Percentiles rank a stretch among this genome's conserved stretches.
These are phyloP conservation scores for Bombus pascuorum DNA, from an alignment of 1,140 invertebrate species.

Conservation along the genomic window DNA sequence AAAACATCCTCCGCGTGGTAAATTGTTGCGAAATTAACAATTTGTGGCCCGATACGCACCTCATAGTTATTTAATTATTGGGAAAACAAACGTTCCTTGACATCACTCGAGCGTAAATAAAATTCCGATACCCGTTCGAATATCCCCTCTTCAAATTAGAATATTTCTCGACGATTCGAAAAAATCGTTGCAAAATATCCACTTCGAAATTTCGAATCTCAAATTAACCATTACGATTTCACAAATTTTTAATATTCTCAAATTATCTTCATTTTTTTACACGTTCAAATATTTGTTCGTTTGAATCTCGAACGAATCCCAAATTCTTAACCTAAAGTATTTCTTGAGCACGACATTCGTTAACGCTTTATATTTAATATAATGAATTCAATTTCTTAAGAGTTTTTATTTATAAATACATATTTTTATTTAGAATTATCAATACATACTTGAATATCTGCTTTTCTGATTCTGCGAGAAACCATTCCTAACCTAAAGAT, in stretches of 20 bases:
- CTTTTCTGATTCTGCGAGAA: too few species aligned
- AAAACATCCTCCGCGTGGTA: not conserved
- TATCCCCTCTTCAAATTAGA: not conserved
- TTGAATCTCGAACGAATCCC: too few species aligned
- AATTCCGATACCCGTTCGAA: not conserved
- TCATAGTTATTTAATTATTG: not conserved
- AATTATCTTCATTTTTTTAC: too few species aligned
- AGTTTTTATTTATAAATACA: too few species aligned
- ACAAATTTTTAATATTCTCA: too few species aligned
- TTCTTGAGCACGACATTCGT: too few species aligned
- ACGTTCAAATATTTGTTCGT: too few species aligned
- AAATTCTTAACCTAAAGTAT: too few species aligned
- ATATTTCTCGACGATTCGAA: not conserved
- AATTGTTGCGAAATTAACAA: slow-evolving; percentile 2
- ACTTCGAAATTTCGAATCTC: not conserved
- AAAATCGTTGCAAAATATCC: too few species aligned
- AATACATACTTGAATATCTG: not conserved
- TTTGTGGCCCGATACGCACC: not conserved
- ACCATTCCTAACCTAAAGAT: not conserved
- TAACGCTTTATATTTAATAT: too few species aligned
- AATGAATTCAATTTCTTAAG: too few species aligned
- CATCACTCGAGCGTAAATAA: not conserved
- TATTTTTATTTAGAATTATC: too few species aligned
- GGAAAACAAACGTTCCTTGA: not conserved
- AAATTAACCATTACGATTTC: not conserved